Evolutionary conservation across 37 sponge, comb jelly and placozoan genomes (phyloP).

Genomic region (Mnemiopsis leidyi): DNA sequence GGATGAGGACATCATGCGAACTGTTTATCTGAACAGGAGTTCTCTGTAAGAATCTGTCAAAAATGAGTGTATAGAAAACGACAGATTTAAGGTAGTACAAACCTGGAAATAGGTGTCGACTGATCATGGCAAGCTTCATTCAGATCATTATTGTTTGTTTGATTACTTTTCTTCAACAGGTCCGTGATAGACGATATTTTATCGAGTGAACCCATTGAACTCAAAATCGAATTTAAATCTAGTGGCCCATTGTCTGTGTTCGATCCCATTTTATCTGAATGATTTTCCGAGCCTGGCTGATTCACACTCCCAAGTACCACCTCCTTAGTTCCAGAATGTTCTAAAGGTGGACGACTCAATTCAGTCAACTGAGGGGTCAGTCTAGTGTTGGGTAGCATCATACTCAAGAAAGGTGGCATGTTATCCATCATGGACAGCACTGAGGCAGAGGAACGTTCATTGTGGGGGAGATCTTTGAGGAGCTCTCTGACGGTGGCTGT

Average conservation of each 20-base stretch:
- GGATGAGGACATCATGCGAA: no score
- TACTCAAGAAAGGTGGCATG: neutral
- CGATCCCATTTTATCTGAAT: neutral
- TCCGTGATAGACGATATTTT: neutral
- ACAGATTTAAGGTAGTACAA: no score
- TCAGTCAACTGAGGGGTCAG: neutral
- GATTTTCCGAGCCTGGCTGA: no score
- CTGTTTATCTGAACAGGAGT: no score
- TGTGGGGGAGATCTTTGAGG: constrained; percentile 45
- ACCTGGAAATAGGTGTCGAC: neutral
- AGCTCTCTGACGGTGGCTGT: constrained; percentile 31
- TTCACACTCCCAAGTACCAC: no score
- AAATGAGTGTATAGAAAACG: no score
- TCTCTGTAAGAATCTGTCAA: no score
- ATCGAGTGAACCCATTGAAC: neutral
- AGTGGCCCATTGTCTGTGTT: neutral
- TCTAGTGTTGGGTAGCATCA: neutral
- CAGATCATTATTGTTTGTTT: neutral
- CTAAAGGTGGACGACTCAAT: neutral
- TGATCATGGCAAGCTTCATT: no score
- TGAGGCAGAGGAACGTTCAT: neutral
- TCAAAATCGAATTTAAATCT: neutral
- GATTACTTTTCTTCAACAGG: neutral
- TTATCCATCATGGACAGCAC: constrained; percentile 57
- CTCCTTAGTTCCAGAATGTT: neutral